A percentile compares a stretch with the other conserved stretches of the same genome.
These are phyloP conservation scores for Clunio marinus DNA, from an alignment of 2,888 invertebrate species.

Conservation along the genomic window DNA sequence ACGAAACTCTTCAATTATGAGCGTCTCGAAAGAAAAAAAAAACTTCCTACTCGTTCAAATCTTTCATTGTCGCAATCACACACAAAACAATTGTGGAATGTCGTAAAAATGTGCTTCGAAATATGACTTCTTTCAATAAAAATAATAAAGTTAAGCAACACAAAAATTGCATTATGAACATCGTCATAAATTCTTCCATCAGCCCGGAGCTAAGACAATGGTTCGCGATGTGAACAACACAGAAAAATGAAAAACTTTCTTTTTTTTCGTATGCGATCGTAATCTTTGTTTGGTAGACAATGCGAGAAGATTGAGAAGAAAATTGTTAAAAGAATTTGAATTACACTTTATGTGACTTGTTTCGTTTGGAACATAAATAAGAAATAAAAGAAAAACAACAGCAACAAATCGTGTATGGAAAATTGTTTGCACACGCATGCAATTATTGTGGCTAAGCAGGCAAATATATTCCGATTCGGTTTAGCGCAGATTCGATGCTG, in stretches of 20 bases:
- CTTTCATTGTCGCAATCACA: neutral
- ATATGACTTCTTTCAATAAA: neutral
- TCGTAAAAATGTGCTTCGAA: neutral
- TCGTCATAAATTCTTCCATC: constrained; percentile 1
- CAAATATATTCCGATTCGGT: neutral
- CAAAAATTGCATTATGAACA: neutral
- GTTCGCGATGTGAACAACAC: neutral
- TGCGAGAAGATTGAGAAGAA: neutral
- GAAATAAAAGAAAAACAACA: no score
- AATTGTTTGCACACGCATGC: constrained; percentile 13
- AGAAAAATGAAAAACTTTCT: neutral
- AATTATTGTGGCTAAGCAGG: constrained; percentile 6
- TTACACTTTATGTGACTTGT: neutral
- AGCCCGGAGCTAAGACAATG: neutral
- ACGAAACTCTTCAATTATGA: neutral
- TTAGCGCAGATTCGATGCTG: no score
- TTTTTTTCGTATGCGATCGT: neutral
- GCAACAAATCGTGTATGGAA: neutral
- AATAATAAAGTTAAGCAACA: neutral
- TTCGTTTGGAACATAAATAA: no score
- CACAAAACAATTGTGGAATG: constrained; percentile 5
- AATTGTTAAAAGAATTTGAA: constrained; percentile 1
- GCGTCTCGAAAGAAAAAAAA: neutral
- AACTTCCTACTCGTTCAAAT: neutral
- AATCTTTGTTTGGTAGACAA: constrained; percentile 4